Percentiles rank a stretch among this genome's conserved stretches.
Evolutionary conservation across 2,888 invertebrate species (phyloP).

Genomic region (Empis stercorea): DNA sequence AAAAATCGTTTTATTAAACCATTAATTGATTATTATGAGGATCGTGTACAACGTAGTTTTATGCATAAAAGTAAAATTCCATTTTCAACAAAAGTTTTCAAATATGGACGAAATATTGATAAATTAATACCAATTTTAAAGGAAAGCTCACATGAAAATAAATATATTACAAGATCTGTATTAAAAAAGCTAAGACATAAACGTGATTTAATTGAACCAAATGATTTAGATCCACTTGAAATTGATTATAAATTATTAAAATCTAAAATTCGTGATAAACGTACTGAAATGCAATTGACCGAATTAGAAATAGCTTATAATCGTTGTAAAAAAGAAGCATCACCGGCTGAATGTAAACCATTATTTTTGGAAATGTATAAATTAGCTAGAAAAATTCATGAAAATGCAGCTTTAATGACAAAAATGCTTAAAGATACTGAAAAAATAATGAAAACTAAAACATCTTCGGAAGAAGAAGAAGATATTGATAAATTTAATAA

Average conservation of each 20-base stretch:
- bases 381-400: constrained; percentile 26
- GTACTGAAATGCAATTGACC: constrained; percentile 20
- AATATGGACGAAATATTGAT: background rate
- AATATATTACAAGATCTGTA: background rate
- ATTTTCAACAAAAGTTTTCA: background rate
- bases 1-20: too few relatives aligned
- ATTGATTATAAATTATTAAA: constrained; percentile 21
- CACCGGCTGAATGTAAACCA: constrained; percentile 22
- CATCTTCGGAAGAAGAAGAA: background rate
- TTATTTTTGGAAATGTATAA: constrained; percentile 28
- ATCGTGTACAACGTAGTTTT: too few relatives aligned
- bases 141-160: background rate
- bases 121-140: background rate
- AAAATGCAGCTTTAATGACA: constrained; percentile 9
- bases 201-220: background rate
- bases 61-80: too few relatives aligned
- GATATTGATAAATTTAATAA: too few relatives aligned
- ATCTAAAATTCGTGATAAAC: constrained; percentile 23
- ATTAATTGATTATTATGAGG: too few relatives aligned
- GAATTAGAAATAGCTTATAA: constrained; percentile 24
- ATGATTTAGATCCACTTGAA: constrained; percentile 1
- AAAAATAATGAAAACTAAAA: background rate
- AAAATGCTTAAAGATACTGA: background rate
- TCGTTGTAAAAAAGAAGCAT: constrained; percentile 24
- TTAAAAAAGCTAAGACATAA: background rate